These are phyloP conservation scores for Apostichopus leukothele DNA, from an alignment of 53 echinoderm and acorn worm genomes.

Conservation along the genomic window DNA sequence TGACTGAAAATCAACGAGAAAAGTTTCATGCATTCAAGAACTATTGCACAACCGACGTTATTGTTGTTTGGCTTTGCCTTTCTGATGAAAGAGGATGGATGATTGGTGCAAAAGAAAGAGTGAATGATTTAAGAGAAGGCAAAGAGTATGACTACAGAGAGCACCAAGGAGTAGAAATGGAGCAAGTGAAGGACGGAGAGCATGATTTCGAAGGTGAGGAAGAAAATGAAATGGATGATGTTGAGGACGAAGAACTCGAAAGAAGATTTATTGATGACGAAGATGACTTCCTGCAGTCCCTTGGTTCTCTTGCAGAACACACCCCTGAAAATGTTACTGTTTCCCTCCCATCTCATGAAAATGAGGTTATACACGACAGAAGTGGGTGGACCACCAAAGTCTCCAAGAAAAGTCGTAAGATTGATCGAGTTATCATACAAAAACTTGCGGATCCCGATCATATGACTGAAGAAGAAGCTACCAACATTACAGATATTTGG, in stretches of 20 bases:
- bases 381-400: neutral
- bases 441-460: neutral
- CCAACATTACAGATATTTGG: slow-evolving; percentile 55
- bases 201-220: neutral
- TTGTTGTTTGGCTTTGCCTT: neutral
- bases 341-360: neutral
- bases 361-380: neutral
- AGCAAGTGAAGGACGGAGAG: neutral
- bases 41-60: neutral
- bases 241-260: slow-evolving; percentile 19
- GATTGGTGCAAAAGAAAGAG: neutral
- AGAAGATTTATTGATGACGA: slow-evolving; percentile 26
- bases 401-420: neutral
- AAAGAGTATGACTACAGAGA: neutral
- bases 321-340: slow-evolving; percentile 8
- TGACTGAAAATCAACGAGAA: neutral
- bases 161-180: slow-evolving; percentile 4
- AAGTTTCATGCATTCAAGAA: neutral
- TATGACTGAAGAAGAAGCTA: slow-evolving; percentile 42
- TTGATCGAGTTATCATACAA: neutral
- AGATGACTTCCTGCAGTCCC: slow-evolving; percentile 14
- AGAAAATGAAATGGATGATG: neutral
- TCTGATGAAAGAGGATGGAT: slow-evolving; percentile 4
- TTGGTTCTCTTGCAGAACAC: neutral
- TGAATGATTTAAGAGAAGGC: neutral